Conservation (phyloP, 2,113 vertebrate species). For the Casuarius casuarius region DNA sequence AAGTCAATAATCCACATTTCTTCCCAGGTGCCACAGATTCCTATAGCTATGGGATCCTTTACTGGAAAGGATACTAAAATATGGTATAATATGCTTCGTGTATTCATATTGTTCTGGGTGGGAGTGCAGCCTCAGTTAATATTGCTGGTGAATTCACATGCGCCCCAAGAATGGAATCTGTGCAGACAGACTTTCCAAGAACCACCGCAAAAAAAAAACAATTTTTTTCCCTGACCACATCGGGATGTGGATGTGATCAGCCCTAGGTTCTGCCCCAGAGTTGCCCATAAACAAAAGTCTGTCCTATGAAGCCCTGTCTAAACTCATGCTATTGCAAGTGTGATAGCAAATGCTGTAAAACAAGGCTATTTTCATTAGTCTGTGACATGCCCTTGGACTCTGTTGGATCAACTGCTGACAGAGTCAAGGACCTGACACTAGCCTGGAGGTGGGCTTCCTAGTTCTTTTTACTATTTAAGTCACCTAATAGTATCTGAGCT, state of each 20-base stretch:
- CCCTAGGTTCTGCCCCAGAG: neutral
- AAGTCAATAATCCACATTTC: neutral
- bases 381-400: neutral
- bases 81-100: neutral
- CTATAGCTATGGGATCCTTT: neutral
- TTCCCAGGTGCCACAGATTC: neutral
- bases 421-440: constrained; percentile 1
- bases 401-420: neutral
- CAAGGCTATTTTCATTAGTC: neutral
- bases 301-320: neutral
- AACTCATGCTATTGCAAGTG: neutral
- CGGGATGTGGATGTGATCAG: neutral
- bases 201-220: neutral
- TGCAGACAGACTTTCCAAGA: neutral
- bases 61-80: neutral
- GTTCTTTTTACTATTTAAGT: neutral
- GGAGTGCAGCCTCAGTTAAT: neutral
- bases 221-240: neutral
- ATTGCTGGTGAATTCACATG: fast-evolving
- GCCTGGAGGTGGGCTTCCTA: neutral
- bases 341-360: neutral
- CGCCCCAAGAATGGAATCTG: neutral
- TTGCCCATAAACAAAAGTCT: neutral
- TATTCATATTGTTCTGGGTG: neutral
- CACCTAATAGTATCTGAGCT: neutral